phyloP scores from a whole-genome alignment of 1,140 invertebrate species.

The Bombus consobrinus region DNA sequence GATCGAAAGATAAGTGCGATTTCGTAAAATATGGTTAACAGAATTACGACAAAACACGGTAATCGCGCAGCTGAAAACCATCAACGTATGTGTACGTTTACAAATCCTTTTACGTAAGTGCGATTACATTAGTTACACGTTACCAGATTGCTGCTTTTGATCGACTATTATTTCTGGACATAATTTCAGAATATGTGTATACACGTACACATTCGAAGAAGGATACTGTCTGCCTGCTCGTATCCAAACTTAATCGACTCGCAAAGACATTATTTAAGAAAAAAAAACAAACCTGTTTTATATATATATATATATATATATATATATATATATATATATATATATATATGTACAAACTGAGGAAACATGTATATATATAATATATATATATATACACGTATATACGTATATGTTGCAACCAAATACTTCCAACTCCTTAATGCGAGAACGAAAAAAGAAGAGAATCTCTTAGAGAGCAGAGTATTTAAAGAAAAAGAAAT shows the following conservation, averaged over 20 bases:
- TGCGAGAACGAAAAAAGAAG: background rate
- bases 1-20: background rate
- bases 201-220: background rate
- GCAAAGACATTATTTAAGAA: background rate
- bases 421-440: background rate
- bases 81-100: background rate
- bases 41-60: conserved; percentile 9
- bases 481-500: background rate
- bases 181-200: background rate
- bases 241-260: background rate
- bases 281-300: background rate
- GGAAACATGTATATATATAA: too few relatives aligned
- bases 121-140: conserved; percentile 5
- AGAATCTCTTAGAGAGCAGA: background rate
- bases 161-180: background rate
- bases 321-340: too few relatives aligned
- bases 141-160: conserved; percentile 2
- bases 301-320: too few relatives aligned
- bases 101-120: conserved; percentile 33
- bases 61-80: background rate
- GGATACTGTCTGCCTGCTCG: background rate
- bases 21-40: background rate
- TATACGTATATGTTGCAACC: background rate
- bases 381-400: too few relatives aligned
- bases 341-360: too few relatives aligned